Percentiles rank a stretch among this genome's conserved stretches.
phyloP scores from a whole-genome alignment of 2,797 vertebrate genomes.

The Mustela erminea region DNA sequence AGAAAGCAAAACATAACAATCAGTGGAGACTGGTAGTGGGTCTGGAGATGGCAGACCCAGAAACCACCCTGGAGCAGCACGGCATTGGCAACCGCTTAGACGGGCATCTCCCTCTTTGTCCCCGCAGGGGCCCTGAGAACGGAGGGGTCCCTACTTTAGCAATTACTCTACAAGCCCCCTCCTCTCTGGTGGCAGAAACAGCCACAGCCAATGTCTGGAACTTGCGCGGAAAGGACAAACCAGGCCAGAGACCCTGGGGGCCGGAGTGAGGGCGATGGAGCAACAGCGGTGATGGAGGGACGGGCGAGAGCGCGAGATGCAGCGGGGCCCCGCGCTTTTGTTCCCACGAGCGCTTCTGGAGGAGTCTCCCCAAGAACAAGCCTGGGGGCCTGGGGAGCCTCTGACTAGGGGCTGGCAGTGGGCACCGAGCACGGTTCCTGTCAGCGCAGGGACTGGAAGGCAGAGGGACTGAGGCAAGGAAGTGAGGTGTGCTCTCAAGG shows the following conservation, averaged over 20 bases:
- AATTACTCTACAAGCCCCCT: background rate
- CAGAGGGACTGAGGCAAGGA: rapidly evolving
- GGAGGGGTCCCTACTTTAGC: background rate
- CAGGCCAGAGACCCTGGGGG: background rate
- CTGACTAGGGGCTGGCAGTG: background rate
- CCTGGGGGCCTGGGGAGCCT: background rate
- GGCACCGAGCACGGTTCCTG: background rate
- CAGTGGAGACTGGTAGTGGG: rapidly evolving
- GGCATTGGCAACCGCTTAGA: background rate
- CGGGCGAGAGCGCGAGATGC: rapidly evolving
- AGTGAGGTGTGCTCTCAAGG: background rate
- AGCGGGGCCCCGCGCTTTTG: rapidly evolving
- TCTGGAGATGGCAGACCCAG: background rate
- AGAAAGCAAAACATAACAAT: background rate
- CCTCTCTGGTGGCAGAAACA: background rate
- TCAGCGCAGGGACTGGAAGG: background rate
- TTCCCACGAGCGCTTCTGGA: background rate
- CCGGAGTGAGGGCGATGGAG: background rate
- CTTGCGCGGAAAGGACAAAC: background rate
- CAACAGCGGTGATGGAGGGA: background rate
- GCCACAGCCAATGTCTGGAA: background rate
- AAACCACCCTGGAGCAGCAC: background rate
- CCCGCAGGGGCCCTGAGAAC: background rate
- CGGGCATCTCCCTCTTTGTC: no score
- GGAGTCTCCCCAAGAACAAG: background rate